Conservation (phyloP, 30 jellyfish, hydroid and myxozoan species). For the Chrysaora quinquecirrha region DNA sequence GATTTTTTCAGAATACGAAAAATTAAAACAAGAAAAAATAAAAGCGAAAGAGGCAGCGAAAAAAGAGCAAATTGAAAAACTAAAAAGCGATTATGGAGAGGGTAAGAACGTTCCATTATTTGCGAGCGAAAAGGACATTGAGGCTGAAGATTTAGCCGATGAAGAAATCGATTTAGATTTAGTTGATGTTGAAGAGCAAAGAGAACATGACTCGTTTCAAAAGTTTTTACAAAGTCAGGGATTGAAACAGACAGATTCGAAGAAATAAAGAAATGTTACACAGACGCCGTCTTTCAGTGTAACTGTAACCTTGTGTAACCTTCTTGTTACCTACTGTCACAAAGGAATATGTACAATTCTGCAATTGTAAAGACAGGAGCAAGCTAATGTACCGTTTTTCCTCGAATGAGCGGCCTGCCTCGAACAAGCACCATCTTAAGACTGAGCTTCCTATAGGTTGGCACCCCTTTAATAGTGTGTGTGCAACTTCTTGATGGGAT, state of each 20-base stretch:
- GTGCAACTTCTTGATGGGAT: no score
- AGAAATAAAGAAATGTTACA: no score
- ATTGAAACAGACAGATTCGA: constrained; percentile 17
- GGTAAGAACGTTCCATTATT: constrained; percentile 54
- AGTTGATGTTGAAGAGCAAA: constrained; percentile 41
- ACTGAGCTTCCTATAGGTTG: no score
- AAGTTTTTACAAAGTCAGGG: constrained; percentile 73
- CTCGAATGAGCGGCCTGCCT: no score
- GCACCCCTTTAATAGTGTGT: no score
- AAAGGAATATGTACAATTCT: no score
- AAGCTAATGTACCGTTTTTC: no score
- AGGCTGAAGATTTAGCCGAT: constrained; percentile 4
- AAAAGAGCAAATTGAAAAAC: constrained; percentile 56
- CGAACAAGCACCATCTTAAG: no score
- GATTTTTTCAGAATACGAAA: constrained; percentile 63
- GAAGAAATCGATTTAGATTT: constrained; percentile 28
- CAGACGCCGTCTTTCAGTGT: no score
- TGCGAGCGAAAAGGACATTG: constrained; percentile 38
- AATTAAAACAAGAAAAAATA: constrained; percentile 51
- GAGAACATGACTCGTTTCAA: constrained; percentile 60
- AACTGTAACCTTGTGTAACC: no score
- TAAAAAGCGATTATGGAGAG: constrained; percentile 45
- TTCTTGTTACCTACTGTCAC: no score
- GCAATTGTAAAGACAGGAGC: no score
- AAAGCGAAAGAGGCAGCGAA: constrained; percentile 31